phyloP scores from a whole-genome alignment of 2,797 vertebrate genomes.

The Artibeus jamaicensis region DNA sequence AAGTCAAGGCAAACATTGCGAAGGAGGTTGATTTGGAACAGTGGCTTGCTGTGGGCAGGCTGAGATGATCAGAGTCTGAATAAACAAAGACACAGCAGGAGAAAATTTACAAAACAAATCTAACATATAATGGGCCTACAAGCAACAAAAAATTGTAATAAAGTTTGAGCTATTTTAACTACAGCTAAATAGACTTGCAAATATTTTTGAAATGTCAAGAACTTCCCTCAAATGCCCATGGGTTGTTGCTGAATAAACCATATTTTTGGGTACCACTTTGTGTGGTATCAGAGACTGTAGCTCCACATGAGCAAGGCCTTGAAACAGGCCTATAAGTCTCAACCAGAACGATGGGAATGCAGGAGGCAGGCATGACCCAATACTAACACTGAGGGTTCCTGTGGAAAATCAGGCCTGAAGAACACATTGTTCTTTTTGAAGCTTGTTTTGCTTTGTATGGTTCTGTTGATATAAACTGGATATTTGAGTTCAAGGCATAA shows the following conservation, averaged over 20 bases:
- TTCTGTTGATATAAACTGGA: too few species aligned
- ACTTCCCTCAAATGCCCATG: neutral
- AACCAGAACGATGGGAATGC: too few species aligned
- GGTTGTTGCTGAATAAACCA: neutral
- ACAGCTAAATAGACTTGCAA: neutral
- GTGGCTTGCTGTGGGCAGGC: neutral
- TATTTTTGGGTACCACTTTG: too few species aligned
- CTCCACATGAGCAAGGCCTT: too few species aligned
- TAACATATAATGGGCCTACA: neutral
- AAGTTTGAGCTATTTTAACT: neutral
- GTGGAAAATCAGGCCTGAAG: too few species aligned
- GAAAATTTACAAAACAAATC: neutral
- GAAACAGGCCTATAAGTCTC: too few species aligned
- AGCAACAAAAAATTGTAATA: neutral
- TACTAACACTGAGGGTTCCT: too few species aligned
- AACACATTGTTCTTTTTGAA: too few species aligned
- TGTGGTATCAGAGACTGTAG: too few species aligned
- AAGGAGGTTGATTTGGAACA: neutral
- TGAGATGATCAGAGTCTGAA: neutral
- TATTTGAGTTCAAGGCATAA: too few species aligned
- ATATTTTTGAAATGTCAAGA: neutral
- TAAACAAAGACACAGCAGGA: neutral
- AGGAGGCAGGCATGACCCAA: too few species aligned
- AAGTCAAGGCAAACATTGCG: neutral
- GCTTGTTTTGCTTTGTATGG: too few species aligned